Base-by-base conservation (phyloP, 1,140 invertebrate genomes). In the Monochamus saltuarius region DNA sequence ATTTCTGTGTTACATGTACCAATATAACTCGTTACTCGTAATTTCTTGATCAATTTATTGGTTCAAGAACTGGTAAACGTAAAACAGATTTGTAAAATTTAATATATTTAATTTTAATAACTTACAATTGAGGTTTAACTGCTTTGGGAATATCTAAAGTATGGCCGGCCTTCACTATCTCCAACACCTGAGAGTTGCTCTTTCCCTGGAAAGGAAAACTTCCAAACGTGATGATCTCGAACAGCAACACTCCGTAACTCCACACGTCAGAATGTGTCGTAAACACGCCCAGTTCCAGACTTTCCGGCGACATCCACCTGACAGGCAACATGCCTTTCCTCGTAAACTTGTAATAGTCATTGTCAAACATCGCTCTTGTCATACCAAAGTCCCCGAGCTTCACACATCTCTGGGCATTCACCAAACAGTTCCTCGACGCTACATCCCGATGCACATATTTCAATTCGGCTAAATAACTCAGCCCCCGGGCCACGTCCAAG, bases 381-480 rank as follows among this genome's bases (percentile, higher is more conserved):
- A 97, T 95, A 16, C 94, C 94, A 77, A 97, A 96, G 77, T 97
- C 94, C 3, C 90, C 92, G 10, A 97, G 83, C 76, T 96, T 96
- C 2, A 95, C 88, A 0, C 88, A 82, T 54, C 89, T 82, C 58
- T 88, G 84, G 4, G 88, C 86, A 73, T 91, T 93, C 0, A 97
- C 86, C 2, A 97, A 78, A 74, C 94, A 96, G 80, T 97, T 97
- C 17, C 94, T 79, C 43, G 87, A 92, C 0, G 91, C 91, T 2
- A 95, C 82, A 77, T 95, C 92, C 61, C 91, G 88, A 73, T 95
- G 92, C 16, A 94, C 90, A 74, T 90, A 92, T 78, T 90, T 91
- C 22, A 87, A 73, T 67, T 88, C 82, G 4, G 89, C 87, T 37
- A 94, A 79, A 75, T 94, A 94, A 46, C 86, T 87, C 47, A 97